A percentile compares a stretch with the other conserved stretches of the same genome.
Conservation (phyloP, 92 coral and sea anemone genomes). For the Heteractis magnifica region DNA sequence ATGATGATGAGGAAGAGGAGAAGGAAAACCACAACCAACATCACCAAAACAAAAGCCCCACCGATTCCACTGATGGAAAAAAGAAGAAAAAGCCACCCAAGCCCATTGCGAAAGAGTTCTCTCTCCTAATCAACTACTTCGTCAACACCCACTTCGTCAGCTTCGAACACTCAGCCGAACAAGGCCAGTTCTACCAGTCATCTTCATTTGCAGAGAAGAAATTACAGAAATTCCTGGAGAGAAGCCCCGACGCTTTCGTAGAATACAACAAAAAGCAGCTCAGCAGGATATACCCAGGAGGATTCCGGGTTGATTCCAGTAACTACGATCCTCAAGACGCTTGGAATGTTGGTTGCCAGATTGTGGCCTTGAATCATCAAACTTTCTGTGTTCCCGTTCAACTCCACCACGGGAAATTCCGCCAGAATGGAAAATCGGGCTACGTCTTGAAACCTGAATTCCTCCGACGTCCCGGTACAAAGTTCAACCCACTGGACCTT, state of each 20-base stretch:
- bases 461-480: constrained; percentile 37
- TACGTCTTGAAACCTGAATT: constrained; percentile 63
- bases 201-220: constrained; percentile 69
- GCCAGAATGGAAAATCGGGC: constrained; percentile 75
- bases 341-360: constrained; percentile 81
- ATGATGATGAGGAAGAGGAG: constrained; percentile 30
- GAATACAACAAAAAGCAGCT: constrained; percentile 61
- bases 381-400: constrained; percentile 46
- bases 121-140: constrained; percentile 59
- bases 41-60: background rate
- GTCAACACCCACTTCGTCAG: constrained; percentile 51
- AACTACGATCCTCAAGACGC: constrained; percentile 63
- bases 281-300: constrained; percentile 70
- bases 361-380: constrained; percentile 79
- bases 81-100: constrained; percentile 33
- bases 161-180: constrained; percentile 41
- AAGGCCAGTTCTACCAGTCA: constrained; percentile 52
- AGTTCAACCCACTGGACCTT: constrained; percentile 35
- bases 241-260: constrained; percentile 38
- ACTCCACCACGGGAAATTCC: constrained; percentile 69
- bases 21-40: background rate
- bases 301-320: constrained; percentile 62
- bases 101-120: constrained; percentile 62
- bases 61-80: background rate
- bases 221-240: constrained; percentile 41